Conservation (phyloP, 1,140 invertebrate genomes). For the Eriosoma lanigerum region DNA sequence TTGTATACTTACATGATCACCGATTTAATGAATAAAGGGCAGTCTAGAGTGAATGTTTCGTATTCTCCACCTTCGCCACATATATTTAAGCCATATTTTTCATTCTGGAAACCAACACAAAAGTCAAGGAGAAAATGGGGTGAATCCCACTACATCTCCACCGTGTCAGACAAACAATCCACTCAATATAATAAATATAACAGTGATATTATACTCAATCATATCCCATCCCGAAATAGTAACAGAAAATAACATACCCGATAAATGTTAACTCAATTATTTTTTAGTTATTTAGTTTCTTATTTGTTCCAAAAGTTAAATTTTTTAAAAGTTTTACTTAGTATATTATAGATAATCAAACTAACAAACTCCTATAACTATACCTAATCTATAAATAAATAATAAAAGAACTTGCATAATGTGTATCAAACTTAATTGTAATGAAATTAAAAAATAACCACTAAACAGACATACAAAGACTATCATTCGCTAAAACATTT, state of each 20-base stretch:
- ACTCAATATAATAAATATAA: slow-evolving; percentile 31
- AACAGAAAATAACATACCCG: background rate
- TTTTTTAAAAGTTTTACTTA: background rate
- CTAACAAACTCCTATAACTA: slow-evolving; percentile 22
- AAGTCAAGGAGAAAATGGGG: slow-evolving; percentile 53
- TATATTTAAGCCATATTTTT: slow-evolving; percentile 94
- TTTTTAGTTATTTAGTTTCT: background rate
- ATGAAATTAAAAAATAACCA: slow-evolving; percentile 18
- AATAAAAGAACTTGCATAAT: slow-evolving; percentile 10
- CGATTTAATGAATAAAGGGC: slow-evolving; percentile 89
- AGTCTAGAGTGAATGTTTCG: slow-evolving; percentile 96
- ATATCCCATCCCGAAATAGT: background rate
- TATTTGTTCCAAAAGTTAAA: background rate
- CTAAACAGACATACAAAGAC: slow-evolving; percentile 29
- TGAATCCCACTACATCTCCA: slow-evolving; percentile 32
- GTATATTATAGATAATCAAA: slow-evolving; percentile 19
- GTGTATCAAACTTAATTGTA: slow-evolving; percentile 19
- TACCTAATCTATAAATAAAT: slow-evolving; percentile 35
- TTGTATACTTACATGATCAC: slow-evolving; percentile 80
- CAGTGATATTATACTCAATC: background rate
- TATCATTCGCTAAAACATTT: slow-evolving; percentile 29
- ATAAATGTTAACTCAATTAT: background rate
- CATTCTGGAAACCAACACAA: slow-evolving; percentile 64
- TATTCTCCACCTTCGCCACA: slow-evolving; percentile 99
- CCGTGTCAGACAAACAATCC: slow-evolving; percentile 23